Evolutionary conservation across 2,888 invertebrate species (phyloP).

Genomic region (Pterobdella sp.): DNA sequence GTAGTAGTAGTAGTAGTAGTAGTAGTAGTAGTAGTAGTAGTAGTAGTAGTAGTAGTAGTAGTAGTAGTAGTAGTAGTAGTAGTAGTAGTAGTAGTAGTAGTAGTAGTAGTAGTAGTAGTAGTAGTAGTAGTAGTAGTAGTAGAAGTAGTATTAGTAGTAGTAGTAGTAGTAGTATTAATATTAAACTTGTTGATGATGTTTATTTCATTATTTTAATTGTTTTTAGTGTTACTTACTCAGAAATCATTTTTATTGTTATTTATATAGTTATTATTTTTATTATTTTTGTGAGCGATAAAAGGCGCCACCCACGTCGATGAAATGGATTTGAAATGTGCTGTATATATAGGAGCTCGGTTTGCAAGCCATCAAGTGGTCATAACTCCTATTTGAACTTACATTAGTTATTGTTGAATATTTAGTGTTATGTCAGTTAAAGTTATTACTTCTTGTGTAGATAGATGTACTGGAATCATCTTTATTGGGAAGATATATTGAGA

Average conservation of each 20-base stretch:
- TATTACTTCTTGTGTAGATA: not conserved
- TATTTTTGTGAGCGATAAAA: no score
- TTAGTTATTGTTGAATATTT: not conserved
- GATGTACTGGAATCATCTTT: not conserved
- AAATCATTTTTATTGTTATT: no score
- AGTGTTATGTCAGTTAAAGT: not conserved
- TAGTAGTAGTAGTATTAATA: not conserved
- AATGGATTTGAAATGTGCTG: no score
- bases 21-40: constrained; percentile 20
- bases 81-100: constrained; percentile 22
- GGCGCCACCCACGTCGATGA: no score
- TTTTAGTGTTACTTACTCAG: no score
- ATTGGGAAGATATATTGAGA: no score
- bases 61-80: constrained; percentile 22
- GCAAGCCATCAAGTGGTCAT: no score
- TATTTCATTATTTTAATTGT: no score
- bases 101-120: constrained; percentile 22
- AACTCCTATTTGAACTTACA: no score
- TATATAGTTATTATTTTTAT: no score
- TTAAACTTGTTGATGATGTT: no score
- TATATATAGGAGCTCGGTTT: no score
- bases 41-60: constrained; percentile 22
- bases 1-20: constrained; percentile 22
- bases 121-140: constrained; percentile 22
- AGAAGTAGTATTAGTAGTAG: not conserved